phyloP scores from a whole-genome alignment of 1,140 invertebrate species.

The Drosophila orena region DNA sequence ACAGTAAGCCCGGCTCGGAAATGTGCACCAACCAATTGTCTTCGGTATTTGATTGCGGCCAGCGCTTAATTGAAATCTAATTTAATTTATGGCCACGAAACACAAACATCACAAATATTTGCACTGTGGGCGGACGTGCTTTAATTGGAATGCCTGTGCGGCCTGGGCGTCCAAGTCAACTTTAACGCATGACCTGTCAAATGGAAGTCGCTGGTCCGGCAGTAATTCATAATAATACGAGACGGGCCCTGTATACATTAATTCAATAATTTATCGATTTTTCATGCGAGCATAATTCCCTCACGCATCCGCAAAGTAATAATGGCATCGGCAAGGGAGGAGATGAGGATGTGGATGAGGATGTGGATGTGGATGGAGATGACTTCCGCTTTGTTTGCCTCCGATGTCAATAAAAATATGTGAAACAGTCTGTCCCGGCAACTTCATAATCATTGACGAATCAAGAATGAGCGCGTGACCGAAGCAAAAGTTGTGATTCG shows the following conservation, averaged over 20 bases:
- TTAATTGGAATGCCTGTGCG: constrained; percentile 68
- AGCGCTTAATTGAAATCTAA: constrained; percentile 71
- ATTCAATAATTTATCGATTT: constrained; percentile 79
- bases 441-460: constrained; percentile 66
- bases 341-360: neutral
- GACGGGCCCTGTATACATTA: constrained; percentile 65
- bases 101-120: constrained; percentile 44
- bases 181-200: constrained; percentile 47
- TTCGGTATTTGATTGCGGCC: constrained; percentile 49
- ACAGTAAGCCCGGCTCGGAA: neutral
- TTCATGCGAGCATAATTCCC: constrained; percentile 48
- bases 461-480: constrained; percentile 47
- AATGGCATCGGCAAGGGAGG: constrained; percentile 19
- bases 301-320: constrained; percentile 31
- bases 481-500: constrained; percentile 38
- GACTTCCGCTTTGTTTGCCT: constrained; percentile 58
- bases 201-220: constrained; percentile 49
- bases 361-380: constrained; percentile 8
- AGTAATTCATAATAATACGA: constrained; percentile 73
- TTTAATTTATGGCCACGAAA: constrained; percentile 64
- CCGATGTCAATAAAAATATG: constrained; percentile 59
- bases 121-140: constrained; percentile 22
- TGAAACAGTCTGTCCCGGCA: constrained; percentile 22
- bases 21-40: constrained; percentile 19
- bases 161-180: constrained; percentile 38